These are phyloP conservation scores for Pollicipes pollicipes DNA, from an alignment of 1,140 invertebrate species.

Conservation along the genomic window DNA sequence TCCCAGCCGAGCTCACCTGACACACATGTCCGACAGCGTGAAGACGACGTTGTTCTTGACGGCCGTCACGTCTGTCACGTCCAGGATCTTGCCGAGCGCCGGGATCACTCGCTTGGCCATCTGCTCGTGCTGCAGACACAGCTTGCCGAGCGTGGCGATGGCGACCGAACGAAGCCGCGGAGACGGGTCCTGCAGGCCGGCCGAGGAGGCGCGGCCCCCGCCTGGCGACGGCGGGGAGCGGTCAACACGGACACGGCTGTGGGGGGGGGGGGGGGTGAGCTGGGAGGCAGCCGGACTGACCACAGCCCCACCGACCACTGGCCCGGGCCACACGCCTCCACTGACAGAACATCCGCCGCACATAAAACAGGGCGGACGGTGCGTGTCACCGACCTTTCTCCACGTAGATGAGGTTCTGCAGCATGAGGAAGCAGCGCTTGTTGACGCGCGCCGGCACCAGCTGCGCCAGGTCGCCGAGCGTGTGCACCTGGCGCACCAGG, in stretches of 20 bases:
- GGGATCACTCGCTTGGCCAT: conserved; percentile 34
- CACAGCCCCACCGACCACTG: neutral
- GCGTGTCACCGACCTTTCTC: conserved; percentile 5
- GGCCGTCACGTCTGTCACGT: conserved; percentile 25
- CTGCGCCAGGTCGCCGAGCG: conserved; percentile 30
- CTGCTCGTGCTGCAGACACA: conserved; percentile 34
- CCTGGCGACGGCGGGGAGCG: neutral
- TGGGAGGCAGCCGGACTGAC: conserved; percentile 13
- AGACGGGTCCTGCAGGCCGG: neutral
- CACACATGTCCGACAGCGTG: conserved; percentile 40
- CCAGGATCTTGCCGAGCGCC: conserved; percentile 32
- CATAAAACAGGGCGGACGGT: too few species aligned
- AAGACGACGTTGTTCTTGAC: conserved; percentile 42
- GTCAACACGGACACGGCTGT: conserved; percentile 8
- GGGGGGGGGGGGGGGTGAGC: conserved; percentile 16
- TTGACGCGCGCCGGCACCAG: conserved; percentile 27
- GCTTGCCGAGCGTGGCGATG: conserved; percentile 30
- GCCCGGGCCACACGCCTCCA: neutral
- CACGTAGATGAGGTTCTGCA: conserved; percentile 26
- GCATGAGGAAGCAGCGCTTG: conserved; percentile 26
- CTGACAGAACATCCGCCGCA: too few species aligned
- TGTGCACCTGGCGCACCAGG: conserved; percentile 27
- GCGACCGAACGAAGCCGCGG: conserved; percentile 19
- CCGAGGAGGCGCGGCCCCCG: neutral
- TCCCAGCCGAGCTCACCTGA: too few species aligned